These are phyloP conservation scores for Amblyteles armatorius DNA, from an alignment of 2,888 invertebrate genomes.

Conservation along the genomic window DNA sequence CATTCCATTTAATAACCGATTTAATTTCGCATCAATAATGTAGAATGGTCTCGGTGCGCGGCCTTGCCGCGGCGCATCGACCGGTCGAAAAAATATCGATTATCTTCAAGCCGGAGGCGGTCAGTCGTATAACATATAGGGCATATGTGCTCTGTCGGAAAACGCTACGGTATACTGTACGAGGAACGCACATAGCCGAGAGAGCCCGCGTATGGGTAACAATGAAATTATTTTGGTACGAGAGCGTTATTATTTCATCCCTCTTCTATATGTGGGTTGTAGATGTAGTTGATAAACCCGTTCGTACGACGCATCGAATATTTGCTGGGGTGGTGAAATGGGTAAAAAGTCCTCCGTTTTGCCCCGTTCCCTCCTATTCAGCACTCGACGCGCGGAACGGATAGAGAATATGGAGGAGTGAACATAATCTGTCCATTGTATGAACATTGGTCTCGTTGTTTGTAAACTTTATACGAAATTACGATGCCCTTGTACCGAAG, in stretches of 20 bases:
- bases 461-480: neutral
- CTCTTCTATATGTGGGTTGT: neutral
- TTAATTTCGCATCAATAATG: slow-evolving; percentile 80
- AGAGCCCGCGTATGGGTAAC: slow-evolving; percentile 34
- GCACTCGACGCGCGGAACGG: neutral
- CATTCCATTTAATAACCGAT: slow-evolving; percentile 70
- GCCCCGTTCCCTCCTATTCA: too few species aligned
- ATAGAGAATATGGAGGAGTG: neutral
- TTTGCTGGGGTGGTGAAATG: neutral
- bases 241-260: neutral
- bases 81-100: slow-evolving; percentile 77
- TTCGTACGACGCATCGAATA: neutral
- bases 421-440: neutral
- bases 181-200: neutral
- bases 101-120: slow-evolving; percentile 66
- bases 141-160: slow-evolving; percentile 29
- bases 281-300: neutral
- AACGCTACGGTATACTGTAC: slow-evolving; percentile 35
- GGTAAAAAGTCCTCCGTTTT: too few species aligned
- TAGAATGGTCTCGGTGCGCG: slow-evolving; percentile 80
- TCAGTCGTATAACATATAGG: slow-evolving; percentile 54
- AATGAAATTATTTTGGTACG: slow-evolving; percentile 34
- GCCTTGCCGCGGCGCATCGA: slow-evolving; percentile 81
- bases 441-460: neutral
- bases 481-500: neutral